Evolutionary conservation across 2,888 invertebrate species (phyloP).

Genomic region (Drosophila picticornis): DNA sequence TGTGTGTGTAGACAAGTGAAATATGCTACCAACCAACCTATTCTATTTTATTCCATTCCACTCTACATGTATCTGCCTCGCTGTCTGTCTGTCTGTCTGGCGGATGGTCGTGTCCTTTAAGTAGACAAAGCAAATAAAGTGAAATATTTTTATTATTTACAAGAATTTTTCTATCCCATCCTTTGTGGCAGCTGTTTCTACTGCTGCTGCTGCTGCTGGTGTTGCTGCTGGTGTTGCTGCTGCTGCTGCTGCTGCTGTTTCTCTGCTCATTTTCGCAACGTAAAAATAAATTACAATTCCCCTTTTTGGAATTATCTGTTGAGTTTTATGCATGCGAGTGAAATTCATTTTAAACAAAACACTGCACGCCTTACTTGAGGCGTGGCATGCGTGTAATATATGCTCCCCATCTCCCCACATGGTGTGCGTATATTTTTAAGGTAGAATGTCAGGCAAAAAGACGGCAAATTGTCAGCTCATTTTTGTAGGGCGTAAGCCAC

Average conservation of each 20-base stretch:
- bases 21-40: constrained; percentile 36
- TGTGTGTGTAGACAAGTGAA: constrained; percentile 24
- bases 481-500: constrained; percentile 34
- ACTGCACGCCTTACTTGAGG: constrained; percentile 38
- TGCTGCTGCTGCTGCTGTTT: constrained; percentile 15
- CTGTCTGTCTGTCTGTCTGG: neutral
- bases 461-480: constrained; percentile 54
- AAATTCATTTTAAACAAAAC: constrained; percentile 60
- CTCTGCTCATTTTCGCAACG: constrained; percentile 49
- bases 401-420: constrained; percentile 1
- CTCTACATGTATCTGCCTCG: constrained; percentile 11
- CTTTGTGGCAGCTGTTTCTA: constrained; percentile 40
- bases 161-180: constrained; percentile 40
- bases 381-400: constrained; percentile 54
- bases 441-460: constrained; percentile 45
- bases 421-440: neutral
- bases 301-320: constrained; percentile 20
- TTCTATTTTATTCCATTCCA: constrained; percentile 34
- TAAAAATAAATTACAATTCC: constrained; percentile 63
- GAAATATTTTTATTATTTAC: constrained; percentile 69
- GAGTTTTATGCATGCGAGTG: constrained; percentile 34
- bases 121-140: constrained; percentile 63
- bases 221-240: neutral
- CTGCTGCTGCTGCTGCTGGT: neutral
- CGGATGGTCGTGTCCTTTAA: constrained; percentile 45